A percentile compares a stretch with the other conserved stretches of the same genome.
Conservation (phyloP, 2,888 invertebrate species). For the Pyrrhosoma nymphula region DNA sequence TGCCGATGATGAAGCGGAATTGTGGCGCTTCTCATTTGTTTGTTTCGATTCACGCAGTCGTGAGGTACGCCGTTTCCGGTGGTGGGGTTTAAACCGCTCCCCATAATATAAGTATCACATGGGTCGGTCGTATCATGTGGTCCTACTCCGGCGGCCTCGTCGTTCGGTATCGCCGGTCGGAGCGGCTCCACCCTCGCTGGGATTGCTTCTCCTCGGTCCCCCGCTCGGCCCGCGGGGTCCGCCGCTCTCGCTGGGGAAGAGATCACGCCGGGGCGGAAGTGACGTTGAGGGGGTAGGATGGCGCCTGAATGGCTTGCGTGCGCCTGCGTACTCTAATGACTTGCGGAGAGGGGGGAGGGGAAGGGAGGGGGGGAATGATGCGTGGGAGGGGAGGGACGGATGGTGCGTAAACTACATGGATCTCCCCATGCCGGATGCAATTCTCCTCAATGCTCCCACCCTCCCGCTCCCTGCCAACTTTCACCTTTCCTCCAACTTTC, state of each 20-base stretch:
- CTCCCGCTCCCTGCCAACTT: neutral
- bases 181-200: neutral
- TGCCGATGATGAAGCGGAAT: too few species aligned
- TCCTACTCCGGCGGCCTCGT: neutral
- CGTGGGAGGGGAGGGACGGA: neutral
- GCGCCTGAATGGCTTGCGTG: slow-evolving; percentile 18
- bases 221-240: neutral
- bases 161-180: neutral
- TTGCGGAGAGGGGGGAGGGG: neutral
- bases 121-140: too few species aligned
- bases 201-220: neutral
- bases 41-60: too few species aligned
- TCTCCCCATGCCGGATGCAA: neutral
- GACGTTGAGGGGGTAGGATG: neutral
- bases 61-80: too few species aligned
- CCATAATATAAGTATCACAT: too few species aligned
- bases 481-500: neutral
- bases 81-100: too few species aligned
- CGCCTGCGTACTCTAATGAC: neutral
- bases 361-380: neutral
- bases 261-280: neutral
- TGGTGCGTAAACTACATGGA: neutral
- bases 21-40: too few species aligned
- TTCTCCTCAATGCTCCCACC: neutral
- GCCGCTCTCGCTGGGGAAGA: neutral